Percentiles rank a stretch among this genome's conserved stretches.
Conservation (phyloP, 2,113 vertebrate genomes). For the Cyphomyrus plagiostoma region DNA sequence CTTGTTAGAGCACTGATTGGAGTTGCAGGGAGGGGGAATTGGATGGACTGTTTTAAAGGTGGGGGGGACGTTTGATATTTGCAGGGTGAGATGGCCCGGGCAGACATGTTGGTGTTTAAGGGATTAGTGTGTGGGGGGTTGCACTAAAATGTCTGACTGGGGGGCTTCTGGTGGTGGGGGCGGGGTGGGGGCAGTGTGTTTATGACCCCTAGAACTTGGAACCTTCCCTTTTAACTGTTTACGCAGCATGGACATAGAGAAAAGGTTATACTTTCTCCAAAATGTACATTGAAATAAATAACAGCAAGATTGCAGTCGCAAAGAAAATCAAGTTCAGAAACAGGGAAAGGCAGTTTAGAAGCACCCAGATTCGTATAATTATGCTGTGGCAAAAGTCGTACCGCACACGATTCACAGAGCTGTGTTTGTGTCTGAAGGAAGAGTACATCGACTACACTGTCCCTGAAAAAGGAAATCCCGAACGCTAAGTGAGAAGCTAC, state of each 20-base stretch:
- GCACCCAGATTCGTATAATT: background rate
- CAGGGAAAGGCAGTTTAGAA: background rate
- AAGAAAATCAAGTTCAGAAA: background rate
- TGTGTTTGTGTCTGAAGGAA: slow-evolving; percentile 16
- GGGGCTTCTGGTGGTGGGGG: background rate
- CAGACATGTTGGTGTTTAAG: background rate
- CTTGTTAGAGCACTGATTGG: background rate
- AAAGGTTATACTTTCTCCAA: background rate
- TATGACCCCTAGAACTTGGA: background rate
- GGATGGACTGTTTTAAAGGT: background rate
- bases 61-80: background rate
- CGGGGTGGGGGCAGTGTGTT: background rate
- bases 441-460: background rate
- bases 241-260: background rate
- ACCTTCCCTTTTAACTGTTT: background rate
- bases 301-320: background rate
- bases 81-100: background rate
- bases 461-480: background rate
- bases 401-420: background rate
- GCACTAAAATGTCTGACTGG: background rate
- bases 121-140: background rate
- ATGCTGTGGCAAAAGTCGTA: background rate
- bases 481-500: background rate
- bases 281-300: background rate
- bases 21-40: background rate